Evolutionary conservation across 2,113 vertebrate genomes (phyloP).

Genomic region (Hiodon tergisus): DNA sequence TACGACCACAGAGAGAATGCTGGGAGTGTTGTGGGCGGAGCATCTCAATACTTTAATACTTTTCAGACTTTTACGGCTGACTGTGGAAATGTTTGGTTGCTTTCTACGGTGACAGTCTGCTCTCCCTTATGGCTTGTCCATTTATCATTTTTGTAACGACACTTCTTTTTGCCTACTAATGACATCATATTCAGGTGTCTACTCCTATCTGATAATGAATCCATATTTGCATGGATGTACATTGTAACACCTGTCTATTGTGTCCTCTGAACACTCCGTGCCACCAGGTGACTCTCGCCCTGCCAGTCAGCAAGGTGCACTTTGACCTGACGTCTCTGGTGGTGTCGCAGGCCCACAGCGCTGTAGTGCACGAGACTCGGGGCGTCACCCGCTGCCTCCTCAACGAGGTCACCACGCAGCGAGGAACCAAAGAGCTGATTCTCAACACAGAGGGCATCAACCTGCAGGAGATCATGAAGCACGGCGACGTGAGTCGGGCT

Average conservation of each 20-base stretch:
- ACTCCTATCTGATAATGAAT: not conserved
- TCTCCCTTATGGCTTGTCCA: not conserved
- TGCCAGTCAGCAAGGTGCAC: conserved; percentile 78
- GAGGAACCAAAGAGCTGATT: conserved; percentile 62
- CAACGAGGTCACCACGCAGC: conserved; percentile 62
- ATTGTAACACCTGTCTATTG: not conserved
- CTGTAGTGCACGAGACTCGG: conserved; percentile 75
- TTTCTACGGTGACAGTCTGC: too few relatives aligned
- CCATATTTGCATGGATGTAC: not conserved
- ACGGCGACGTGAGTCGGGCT: conserved; percentile 65
- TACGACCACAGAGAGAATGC: too few relatives aligned
- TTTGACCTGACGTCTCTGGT: conserved; percentile 84
- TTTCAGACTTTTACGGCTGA: too few relatives aligned
- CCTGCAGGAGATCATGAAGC: conserved; percentile 78
- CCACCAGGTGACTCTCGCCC: conserved; percentile 67
- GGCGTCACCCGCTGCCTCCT: conserved; percentile 86
- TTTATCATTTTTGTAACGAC: not conserved
- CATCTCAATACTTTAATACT: too few relatives aligned
- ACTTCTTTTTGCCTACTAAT: too few relatives aligned
- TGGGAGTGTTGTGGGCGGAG: too few relatives aligned
- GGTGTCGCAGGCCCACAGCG: conserved; percentile 61
- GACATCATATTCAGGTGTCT: too few relatives aligned
- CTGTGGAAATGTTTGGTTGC: too few relatives aligned
- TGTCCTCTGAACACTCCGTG: not conserved
- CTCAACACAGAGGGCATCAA: conserved; percentile 93